Percentiles rank a stretch among this genome's conserved stretches.
Evolutionary conservation across 1,140 invertebrate species (phyloP).

Genomic region (Bacillus rossius): DNA sequence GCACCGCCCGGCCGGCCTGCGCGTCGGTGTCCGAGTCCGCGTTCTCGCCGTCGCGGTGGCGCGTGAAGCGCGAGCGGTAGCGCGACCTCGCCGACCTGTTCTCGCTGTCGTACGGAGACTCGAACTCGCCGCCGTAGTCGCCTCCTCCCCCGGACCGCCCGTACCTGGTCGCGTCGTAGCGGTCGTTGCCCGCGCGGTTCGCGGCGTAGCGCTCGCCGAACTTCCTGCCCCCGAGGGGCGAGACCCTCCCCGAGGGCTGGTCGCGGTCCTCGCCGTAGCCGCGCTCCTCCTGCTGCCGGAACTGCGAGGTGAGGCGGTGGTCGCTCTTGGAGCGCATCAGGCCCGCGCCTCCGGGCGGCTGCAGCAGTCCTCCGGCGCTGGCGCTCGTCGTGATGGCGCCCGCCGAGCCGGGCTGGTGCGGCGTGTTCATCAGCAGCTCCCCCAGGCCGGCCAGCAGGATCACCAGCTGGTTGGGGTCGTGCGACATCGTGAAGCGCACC

Average conservation of each 20-base stretch:
- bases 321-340: conserved; percentile 92
- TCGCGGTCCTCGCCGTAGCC: conserved; percentile 34
- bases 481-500: conserved; percentile 77
- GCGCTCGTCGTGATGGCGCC: conserved; percentile 18
- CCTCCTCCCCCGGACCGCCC: conserved; percentile 45
- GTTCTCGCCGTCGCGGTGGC: conserved; percentile 48
- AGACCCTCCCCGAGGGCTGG: conserved; percentile 39
- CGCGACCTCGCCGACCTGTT: conserved; percentile 59
- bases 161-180: conserved; percentile 33
- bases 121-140: conserved; percentile 57
- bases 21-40: conserved; percentile 63
- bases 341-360: conserved; percentile 57
- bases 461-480: conserved; percentile 85
- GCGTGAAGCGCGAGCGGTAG: conserved; percentile 66
- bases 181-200: conserved; percentile 27
- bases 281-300: conserved; percentile 66
- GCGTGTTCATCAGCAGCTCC: conserved; percentile 73
- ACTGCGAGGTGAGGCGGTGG: conserved; percentile 84
- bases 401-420: conserved; percentile 41
- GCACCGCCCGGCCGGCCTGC: conserved; percentile 45
- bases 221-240: conserved; percentile 60
- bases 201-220: conserved; percentile 53
- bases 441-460: conserved; percentile 72
- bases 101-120: conserved; percentile 51
- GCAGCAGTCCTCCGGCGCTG: conserved; percentile 42